Conservation (phyloP, 1,140 invertebrate genomes). For the Drosophila pallidifrons region DNA sequence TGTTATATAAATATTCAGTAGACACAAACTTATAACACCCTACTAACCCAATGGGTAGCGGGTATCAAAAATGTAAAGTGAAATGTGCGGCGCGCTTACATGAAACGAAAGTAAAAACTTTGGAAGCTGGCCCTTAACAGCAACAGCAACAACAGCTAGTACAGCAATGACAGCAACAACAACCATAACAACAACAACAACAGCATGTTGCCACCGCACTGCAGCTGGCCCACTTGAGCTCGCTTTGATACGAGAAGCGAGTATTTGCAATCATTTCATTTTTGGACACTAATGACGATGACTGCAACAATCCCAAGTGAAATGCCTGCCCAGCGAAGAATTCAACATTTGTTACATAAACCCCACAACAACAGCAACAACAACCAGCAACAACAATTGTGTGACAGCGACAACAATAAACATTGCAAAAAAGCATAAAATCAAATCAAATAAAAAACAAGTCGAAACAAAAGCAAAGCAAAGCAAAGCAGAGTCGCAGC, state of each 20-base stretch:
- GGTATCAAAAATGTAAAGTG: slow-evolving; percentile 49
- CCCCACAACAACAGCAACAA: slow-evolving; percentile 33
- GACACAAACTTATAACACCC: not conserved
- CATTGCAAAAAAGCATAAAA: slow-evolving; percentile 66
- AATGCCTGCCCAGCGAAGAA: slow-evolving; percentile 70
- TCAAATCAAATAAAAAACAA: slow-evolving; percentile 46
- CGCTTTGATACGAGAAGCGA: slow-evolving; percentile 37
- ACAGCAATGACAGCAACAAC: slow-evolving; percentile 4
- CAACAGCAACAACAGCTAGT: not conserved
- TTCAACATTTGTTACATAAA: slow-evolving; percentile 70
- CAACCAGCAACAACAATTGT: slow-evolving; percentile 37
- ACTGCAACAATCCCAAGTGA: slow-evolving; percentile 64
- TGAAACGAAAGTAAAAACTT: slow-evolving; percentile 75
- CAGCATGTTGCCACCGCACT: slow-evolving; percentile 13
- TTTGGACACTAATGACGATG: slow-evolving; percentile 77
- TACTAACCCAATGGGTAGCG: too few species aligned
- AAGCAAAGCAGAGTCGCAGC: slow-evolving; percentile 1
- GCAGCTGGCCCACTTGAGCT: slow-evolving; percentile 35
- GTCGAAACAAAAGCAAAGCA: slow-evolving; percentile 28
- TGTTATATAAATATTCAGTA: too few species aligned
- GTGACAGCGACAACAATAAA: slow-evolving; percentile 71
- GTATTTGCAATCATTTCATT: slow-evolving; percentile 77
- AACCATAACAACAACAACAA: not conserved
- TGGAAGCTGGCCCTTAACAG: slow-evolving; percentile 18
- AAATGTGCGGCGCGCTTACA: slow-evolving; percentile 59